A percentile compares a stretch with the other conserved stretches of the same genome.
These are phyloP conservation scores for Horisme vitalbata DNA, from an alignment of 2,888 invertebrate genomes.

Conservation along the genomic window DNA sequence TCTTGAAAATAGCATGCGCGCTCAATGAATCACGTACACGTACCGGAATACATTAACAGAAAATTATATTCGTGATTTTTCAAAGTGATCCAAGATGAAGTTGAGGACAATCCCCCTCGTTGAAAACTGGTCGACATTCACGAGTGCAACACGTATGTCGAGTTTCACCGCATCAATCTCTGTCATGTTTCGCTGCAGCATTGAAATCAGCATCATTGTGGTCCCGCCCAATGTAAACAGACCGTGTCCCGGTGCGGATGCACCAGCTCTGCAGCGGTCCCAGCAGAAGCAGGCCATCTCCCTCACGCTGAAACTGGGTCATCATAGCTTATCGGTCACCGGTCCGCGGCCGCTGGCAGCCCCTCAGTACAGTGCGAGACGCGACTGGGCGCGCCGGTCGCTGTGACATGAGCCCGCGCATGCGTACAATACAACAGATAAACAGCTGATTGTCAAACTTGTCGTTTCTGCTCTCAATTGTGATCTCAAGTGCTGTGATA, in stretches of 20 bases:
- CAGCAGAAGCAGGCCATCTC: slow-evolving; percentile 36
- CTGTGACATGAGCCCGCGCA: slow-evolving; percentile 56
- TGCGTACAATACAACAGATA: slow-evolving; percentile 52
- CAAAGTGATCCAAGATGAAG: not conserved
- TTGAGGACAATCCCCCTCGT: not conserved
- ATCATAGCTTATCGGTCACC: slow-evolving; percentile 44
- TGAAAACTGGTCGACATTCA: slow-evolving; percentile 1
- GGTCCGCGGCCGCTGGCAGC: slow-evolving; percentile 19
- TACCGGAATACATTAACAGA: slow-evolving; percentile 3
- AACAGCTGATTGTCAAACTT: slow-evolving; percentile 59
- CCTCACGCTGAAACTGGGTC: slow-evolving; percentile 40
- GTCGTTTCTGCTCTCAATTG: slow-evolving; percentile 40
- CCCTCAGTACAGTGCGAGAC: slow-evolving; percentile 47
- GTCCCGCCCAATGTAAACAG: slow-evolving; percentile 46
- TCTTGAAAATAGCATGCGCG: slow-evolving; percentile 15
- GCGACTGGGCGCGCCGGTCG: slow-evolving; percentile 49
- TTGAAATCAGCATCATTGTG: slow-evolving; percentile 13
- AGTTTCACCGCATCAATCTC: slow-evolving; percentile 8
- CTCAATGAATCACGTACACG: slow-evolving; percentile 15
- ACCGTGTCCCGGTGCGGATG: slow-evolving; percentile 44
- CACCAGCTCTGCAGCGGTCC: slow-evolving; percentile 20
- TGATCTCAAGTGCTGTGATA: slow-evolving; percentile 61
- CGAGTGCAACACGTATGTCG: not conserved
- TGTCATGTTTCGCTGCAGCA: slow-evolving; percentile 4
- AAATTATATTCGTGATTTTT: slow-evolving; percentile 13